Conservation (phyloP, 1,140 invertebrate species). For the Drosophila obscura region DNA sequence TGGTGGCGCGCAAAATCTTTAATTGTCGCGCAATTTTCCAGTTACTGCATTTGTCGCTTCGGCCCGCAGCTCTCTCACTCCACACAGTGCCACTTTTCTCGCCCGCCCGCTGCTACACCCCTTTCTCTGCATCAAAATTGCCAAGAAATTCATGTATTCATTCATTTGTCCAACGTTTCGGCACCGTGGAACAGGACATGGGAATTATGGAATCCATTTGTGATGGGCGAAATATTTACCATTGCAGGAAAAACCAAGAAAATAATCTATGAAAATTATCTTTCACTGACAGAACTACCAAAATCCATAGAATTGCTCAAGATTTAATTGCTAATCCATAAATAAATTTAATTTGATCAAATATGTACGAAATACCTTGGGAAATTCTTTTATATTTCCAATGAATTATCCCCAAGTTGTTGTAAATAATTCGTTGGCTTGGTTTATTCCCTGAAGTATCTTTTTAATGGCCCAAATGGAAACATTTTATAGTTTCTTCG, state of each 20-base stretch:
- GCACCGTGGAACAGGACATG: slow-evolving; percentile 37
- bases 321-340: background rate
- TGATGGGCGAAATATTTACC: too few species aligned
- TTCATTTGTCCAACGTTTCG: slow-evolving; percentile 45
- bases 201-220: background rate
- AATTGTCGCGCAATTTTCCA: slow-evolving; percentile 82
- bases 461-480: background rate
- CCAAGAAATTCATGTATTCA: slow-evolving; percentile 71
- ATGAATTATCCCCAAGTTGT: too few species aligned
- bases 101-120: background rate
- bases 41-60: slow-evolving; percentile 74
- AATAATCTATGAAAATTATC: background rate
- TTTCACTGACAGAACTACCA: too few species aligned
- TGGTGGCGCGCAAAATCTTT: slow-evolving; percentile 68
- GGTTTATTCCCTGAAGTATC: background rate
- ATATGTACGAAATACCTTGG: too few species aligned
- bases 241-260: background rate
- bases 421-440: too few species aligned
- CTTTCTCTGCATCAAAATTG: slow-evolving; percentile 49
- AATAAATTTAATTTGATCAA: background rate
- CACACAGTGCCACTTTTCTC: slow-evolving; percentile 15
- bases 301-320: background rate
- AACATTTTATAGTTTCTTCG: slow-evolving; percentile 18
- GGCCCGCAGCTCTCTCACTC: slow-evolving; percentile 32
- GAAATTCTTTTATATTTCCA: too few species aligned